Base-by-base conservation (phyloP, 1,140 invertebrate species). In the Cephus cinctus region DNA sequence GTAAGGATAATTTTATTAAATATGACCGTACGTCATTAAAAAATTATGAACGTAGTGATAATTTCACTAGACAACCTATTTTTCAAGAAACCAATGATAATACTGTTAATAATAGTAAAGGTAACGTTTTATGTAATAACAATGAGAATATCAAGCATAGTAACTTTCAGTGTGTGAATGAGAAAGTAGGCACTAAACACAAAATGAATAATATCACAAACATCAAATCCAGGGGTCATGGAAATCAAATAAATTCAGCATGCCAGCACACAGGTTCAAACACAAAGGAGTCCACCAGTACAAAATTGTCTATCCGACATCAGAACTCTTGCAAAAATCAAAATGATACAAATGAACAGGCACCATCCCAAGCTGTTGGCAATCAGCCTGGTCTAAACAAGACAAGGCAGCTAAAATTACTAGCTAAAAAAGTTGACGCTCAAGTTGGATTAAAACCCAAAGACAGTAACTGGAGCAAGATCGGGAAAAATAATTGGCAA, bases 61-160 rank as follows among this genome's bases (percentile, higher is more conserved):
- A 40, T n/a, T 41, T 47, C 22, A 32, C 43, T 8, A 23, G 43
- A 9, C 45, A 57, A 5, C 15, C 39, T 9, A 14, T 40, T 18
- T 54, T 50, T 15, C 49, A 58, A 3, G 49, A 52, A 5, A 47
- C 42, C 6, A 53, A 57, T 5, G 48, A 57, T 22, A 58, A 45
- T 19, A 14, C n/a, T 14, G 15, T 47, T 16, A 45, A 34, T 11
- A 50, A 23, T 32, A 31, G 44, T 12, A 61, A 48, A 12, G 34
- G 5, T 43, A 50, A 5, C 49, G 41, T 31, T n/a, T n/a, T n/a
- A n/a, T 53, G 52, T 11, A 25, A 47, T 34, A 47, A 47, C 8
- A 44, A 31, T 4, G 43, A 54, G 30, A 61, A 40, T 27, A 34
- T 44, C 22, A 61, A 52, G 12, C 30, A n/a, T 23, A 43, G 25